These are phyloP conservation scores for Drosophila yooni DNA, from an alignment of 2,888 invertebrate genomes.

Conservation along the genomic window DNA sequence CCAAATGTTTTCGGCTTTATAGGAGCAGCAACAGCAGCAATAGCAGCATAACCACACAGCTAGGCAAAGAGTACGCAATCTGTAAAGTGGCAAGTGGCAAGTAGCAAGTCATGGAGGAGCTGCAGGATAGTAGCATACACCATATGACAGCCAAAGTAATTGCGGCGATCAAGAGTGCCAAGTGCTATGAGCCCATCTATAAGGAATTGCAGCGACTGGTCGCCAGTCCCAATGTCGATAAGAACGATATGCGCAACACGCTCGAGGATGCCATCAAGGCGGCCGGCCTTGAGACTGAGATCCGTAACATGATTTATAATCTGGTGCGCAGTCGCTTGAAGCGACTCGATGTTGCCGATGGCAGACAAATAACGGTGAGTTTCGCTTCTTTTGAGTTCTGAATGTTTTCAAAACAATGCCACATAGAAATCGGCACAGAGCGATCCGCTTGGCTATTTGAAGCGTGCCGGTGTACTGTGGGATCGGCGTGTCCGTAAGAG, in stretches of 20 bases:
- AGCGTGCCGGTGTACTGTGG: slow-evolving; percentile 95
- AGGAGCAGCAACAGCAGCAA: slow-evolving; percentile 17
- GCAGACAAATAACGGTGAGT: slow-evolving; percentile 49
- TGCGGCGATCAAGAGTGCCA: slow-evolving; percentile 91
- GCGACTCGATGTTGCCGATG: slow-evolving; percentile 41
- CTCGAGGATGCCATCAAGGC: slow-evolving; percentile 91
- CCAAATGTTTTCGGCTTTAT: slow-evolving; percentile 36
- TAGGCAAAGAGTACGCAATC: slow-evolving; percentile 8
- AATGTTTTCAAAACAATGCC: neutral
- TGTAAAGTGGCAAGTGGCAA: neutral
- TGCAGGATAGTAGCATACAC: slow-evolving; percentile 87
- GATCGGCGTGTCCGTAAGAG: slow-evolving; percentile 97
- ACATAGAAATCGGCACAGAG: slow-evolving; percentile 80
- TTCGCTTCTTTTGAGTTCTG: rapidly evolving
- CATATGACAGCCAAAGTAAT: slow-evolving; percentile 91
- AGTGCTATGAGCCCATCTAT: slow-evolving; percentile 91
- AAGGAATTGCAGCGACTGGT: slow-evolving; percentile 91
- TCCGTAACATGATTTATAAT: slow-evolving; percentile 93
- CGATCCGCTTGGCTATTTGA: slow-evolving; percentile 90
- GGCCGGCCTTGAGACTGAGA: slow-evolving; percentile 92
- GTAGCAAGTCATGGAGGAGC: slow-evolving; percentile 81
- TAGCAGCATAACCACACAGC: slow-evolving; percentile 18
- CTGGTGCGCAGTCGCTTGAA: slow-evolving; percentile 87
- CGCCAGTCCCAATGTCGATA: slow-evolving; percentile 90
- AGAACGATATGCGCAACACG: slow-evolving; percentile 91